Base-by-base conservation (phyloP, 2,888 invertebrate species). In the Ormyrus labotus region DNA sequence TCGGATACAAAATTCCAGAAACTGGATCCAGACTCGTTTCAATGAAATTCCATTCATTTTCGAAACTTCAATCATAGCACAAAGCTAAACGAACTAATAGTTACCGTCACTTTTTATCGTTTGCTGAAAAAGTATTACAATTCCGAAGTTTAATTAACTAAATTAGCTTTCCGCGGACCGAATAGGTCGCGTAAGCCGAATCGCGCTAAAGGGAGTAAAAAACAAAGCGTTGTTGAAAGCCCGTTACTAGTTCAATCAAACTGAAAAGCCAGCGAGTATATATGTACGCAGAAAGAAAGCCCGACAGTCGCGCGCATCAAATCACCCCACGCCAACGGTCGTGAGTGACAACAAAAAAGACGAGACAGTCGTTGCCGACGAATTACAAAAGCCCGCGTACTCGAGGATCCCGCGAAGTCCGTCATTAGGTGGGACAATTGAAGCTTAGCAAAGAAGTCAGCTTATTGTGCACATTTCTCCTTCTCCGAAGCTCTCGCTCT, bases 371-470 rank as follows among this genome's bases (percentile, higher is more conserved):
- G 13, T 57, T 47, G 9, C 57, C 6, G 47, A 45, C 6, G 34
- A n/a, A n/a, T 5, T 19, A 47, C 6, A 48, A 50, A 13, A 10
- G 53, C 1, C 9, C 48, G 45, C 64, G 3, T 34, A 5, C 50
- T 8, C 19, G 60, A 67, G 57, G 45, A 63, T 61, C 50, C 8
- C 50, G 67, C 48, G 13, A n/a, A 68, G 60, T 50, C 60, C 67
- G 69, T 69, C 76, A 76, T 76, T 76, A 76, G 69, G 61, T 10
- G 76, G 47, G 69, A 69, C 69, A 76, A 76, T 69, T 76, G 76
- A 75, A 75, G 61, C 67, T 34, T 4, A 55, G 5, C 45, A 55
- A 45, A 68, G 68, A 45, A 7, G 45, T 55, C 68, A 10, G 6
- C 68, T 67, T 11, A 0, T 57, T 57, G 9, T 7, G n/a, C 57